phyloP scores from a whole-genome alignment of 2,888 invertebrate genomes.

The Zygaena filipendulae region DNA sequence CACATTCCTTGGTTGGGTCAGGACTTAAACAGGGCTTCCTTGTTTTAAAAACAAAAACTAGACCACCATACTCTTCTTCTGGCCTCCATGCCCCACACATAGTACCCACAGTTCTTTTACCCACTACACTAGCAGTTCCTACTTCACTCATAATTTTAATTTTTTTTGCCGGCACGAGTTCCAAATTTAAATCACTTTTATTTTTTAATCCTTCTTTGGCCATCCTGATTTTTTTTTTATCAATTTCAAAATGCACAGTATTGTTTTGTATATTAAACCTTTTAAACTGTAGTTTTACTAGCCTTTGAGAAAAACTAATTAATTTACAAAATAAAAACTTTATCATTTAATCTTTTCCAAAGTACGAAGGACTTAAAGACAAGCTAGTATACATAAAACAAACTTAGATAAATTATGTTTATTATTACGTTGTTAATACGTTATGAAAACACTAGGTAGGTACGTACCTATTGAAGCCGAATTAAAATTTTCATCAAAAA shows the following conservation, averaged over 20 bases:
- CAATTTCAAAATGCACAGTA: no score
- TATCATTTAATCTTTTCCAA: no score
- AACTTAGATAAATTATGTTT: constrained; percentile 7
- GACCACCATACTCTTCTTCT: constrained; percentile 55
- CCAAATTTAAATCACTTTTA: constrained; percentile 26
- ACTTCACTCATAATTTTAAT: constrained; percentile 26
- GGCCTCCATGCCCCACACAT: constrained; percentile 65
- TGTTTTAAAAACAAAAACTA: constrained; percentile 47
- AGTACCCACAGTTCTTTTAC: constrained; percentile 49
- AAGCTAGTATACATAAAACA: no score
- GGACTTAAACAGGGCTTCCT: constrained; percentile 48
- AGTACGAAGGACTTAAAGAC: no score
- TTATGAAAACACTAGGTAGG: no score
- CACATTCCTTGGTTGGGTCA: constrained; percentile 43
- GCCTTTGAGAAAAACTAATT: neutral
- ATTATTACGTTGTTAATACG: constrained; percentile 1
- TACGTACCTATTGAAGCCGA: no score
- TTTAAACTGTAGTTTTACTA: constrained; percentile 12
- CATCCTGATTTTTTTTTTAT: no score
- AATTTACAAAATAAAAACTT: neutral
- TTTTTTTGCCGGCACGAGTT: constrained; percentile 37
- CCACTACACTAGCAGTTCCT: constrained; percentile 9
- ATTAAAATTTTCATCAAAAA: no score
- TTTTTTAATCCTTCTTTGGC: constrained; percentile 25
- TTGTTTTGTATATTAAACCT: no score